phyloP scores from a whole-genome alignment of 2,888 invertebrate species.

The Myopa testacea region DNA sequence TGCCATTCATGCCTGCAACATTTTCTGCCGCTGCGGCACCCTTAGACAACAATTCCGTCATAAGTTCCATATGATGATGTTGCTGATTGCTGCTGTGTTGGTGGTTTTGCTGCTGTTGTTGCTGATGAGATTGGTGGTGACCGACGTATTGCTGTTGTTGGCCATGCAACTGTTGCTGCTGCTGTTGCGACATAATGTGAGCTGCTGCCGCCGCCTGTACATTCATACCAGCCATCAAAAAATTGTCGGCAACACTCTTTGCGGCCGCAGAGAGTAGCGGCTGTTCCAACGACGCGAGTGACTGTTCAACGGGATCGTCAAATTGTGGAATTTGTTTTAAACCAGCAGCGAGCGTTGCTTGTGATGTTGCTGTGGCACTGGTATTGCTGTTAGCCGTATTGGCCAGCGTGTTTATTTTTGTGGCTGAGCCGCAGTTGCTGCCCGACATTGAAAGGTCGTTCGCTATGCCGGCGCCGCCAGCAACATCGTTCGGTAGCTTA shows the following conservation, averaged over 20 bases:
- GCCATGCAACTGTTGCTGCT: slow-evolving; percentile 41
- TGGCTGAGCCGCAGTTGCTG: slow-evolving; percentile 10
- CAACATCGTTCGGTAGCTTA: slow-evolving; percentile 57
- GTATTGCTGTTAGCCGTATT: slow-evolving; percentile 39
- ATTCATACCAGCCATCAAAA: slow-evolving; percentile 68
- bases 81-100: slow-evolving; percentile 53
- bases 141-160: slow-evolving; percentile 49
- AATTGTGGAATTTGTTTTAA: slow-evolving; percentile 68
- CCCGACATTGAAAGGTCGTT: slow-evolving; percentile 34
- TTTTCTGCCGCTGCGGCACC: slow-evolving; percentile 54
- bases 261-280: slow-evolving; percentile 68
- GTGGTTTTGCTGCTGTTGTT: slow-evolving; percentile 65
- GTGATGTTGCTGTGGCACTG: slow-evolving; percentile 47
- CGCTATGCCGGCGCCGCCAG: slow-evolving; percentile 41
- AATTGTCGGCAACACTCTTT: slow-evolving; percentile 58
- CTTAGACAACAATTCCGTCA: slow-evolving; percentile 64
- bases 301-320: slow-evolving; percentile 79
- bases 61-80: slow-evolving; percentile 70
- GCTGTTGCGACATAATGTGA: slow-evolving; percentile 64
- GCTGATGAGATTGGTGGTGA: slow-evolving; percentile 53
- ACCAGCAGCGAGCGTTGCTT: slow-evolving; percentile 57
- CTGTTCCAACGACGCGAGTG: slow-evolving; percentile 78
- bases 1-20: slow-evolving; percentile 65
- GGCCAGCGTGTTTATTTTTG: slow-evolving; percentile 45
- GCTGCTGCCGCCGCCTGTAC: slow-evolving; percentile 66